Evolutionary conservation across 2,113 vertebrate genomes (phyloP), one percentile per base, ranked within the genome.

Genomic region (Apistogramma diplotaenia): DNA sequence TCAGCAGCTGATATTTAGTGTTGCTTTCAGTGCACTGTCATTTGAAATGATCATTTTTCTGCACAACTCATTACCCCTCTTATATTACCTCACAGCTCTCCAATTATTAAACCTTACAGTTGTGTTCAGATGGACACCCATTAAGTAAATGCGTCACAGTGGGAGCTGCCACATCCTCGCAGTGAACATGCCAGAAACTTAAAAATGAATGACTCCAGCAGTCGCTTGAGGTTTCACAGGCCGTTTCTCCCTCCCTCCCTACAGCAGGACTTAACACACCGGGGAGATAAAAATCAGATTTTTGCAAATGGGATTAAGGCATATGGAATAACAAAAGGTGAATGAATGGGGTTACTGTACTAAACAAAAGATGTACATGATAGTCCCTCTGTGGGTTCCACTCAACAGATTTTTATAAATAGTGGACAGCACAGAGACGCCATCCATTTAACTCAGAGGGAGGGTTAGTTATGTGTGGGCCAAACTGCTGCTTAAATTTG

Each of bases 251-350:
- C 78, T 53, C 46, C 77, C 71, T 67, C 29, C 18, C 23, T 59
- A 67, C 59, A 75, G 75, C 57, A 73, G 29, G 59, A 76, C 29
- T 74, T 46, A 77, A 80, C 80, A 76, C 90, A 78, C 79, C 6
- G 2, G 81, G 81, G 76, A 89, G 88, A 92, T 90, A 78, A 90
- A 89, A 91, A 93, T 91, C 81, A 0, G 60, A 81, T 89, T 92
- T 90, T 83, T 85, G 37, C 62, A 92, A 93, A 93, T 90, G 86
- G 88, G 88, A 92, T 92, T 89, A 91, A 79, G 71, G 58, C 56
- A 77, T 74, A 75, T 90, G 89, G 73, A 90, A 90, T 87, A 92
- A 92, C 89, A 92, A 83, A 85, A 75, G 55, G 73, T 78, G 62
- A 77, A 91, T 92, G 86, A 93, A 93, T 87, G 54, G 85, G 15